These are phyloP conservation scores for Scomber japonicus DNA, from an alignment of 2,113 vertebrate genomes.

Conservation along the genomic window DNA sequence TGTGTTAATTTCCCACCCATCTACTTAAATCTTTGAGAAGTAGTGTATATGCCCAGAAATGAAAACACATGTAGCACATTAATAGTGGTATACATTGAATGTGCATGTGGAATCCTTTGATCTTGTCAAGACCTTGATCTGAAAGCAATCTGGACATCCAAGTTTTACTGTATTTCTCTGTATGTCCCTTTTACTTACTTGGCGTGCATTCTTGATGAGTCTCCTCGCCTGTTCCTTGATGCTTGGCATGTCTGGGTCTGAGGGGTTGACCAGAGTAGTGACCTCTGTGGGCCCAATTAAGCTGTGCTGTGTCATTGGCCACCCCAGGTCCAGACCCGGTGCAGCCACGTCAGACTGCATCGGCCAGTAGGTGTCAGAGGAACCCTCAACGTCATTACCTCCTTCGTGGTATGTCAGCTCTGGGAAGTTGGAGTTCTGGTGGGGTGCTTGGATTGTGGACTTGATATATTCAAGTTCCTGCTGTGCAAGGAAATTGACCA, in stretches of 20 bases:
- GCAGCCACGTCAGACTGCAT: slow-evolving; percentile 93
- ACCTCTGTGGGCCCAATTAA: slow-evolving; percentile 95
- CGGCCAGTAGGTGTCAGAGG: slow-evolving; percentile 99
- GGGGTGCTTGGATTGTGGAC: slow-evolving; percentile 87
- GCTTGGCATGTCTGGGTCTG: slow-evolving; percentile 91
- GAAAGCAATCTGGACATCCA: slow-evolving; percentile 12
- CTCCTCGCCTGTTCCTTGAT: slow-evolving; percentile 96
- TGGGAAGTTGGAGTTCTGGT: slow-evolving; percentile 68
- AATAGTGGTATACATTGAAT: not conserved
- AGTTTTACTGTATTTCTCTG: not conserved
- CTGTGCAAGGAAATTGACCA: slow-evolving; percentile 89
- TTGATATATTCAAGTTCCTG: slow-evolving; percentile 92
- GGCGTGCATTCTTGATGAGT: slow-evolving; percentile 94
- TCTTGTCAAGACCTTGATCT: not conserved
- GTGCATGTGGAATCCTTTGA: not conserved
- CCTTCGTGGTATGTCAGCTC: slow-evolving; percentile 81
- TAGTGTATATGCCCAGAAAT: not conserved
- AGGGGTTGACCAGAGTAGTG: slow-evolving; percentile 94
- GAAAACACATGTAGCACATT: not conserved
- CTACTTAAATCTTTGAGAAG: not conserved
- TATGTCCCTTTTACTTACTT: slow-evolving; percentile 83
- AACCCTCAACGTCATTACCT: slow-evolving; percentile 83
- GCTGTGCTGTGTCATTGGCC: slow-evolving; percentile 90
- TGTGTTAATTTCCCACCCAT: slow-evolving; percentile 1
- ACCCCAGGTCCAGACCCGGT: slow-evolving; percentile 96